Evolutionary conservation across 2,888 invertebrate species (phyloP), one percentile per base, ranked within the genome.

Genomic region (Caenorhabditis japonica): DNA sequence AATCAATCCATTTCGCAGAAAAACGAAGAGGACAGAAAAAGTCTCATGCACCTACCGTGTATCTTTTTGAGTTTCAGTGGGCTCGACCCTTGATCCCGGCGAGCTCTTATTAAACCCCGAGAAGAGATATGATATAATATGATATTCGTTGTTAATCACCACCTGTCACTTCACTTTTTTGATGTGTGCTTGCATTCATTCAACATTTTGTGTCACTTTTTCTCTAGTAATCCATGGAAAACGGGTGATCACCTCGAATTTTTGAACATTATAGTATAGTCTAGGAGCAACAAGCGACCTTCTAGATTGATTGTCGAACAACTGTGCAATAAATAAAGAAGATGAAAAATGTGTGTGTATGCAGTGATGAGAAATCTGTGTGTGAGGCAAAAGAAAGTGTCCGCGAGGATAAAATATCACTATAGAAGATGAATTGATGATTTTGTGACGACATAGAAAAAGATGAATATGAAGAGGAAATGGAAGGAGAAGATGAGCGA

Each of bases 261-360:
- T 53, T 25, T 55, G 5, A 23, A 13, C 10, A 19, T 53, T 53
- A 15, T 59, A 52, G 53, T 53, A 59, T 59, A 59, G 68, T 53
- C 23, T 44, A 36, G 17, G 46, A 49, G 17, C 25, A 30, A n/a
- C 46, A 46, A 53, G 39, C 58, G 58, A 66, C 51, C 49, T 19
- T 12, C 34, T 33, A 30, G 41, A 49, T 46, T 21, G 15, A 56
- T 30, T 51, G n/a, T n/a, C 46, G 58, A 68, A 68, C 68, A 68
- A 68, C 68, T 68, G 68, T 68, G 68, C 68, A 59, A 68, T 68
- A 59, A 68, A 68, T 68, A 68, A 68, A 43, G 52, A 25, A 17
- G 44, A 68, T 68, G 68, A 68, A 59, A 68, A 68, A 68, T 59
- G 58, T 43, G 55, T 56, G 51, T 46, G 47, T 47, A 23, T 33